phyloP scores from a whole-genome alignment of 2,113 vertebrate genomes.

The Perca flavescens region DNA sequence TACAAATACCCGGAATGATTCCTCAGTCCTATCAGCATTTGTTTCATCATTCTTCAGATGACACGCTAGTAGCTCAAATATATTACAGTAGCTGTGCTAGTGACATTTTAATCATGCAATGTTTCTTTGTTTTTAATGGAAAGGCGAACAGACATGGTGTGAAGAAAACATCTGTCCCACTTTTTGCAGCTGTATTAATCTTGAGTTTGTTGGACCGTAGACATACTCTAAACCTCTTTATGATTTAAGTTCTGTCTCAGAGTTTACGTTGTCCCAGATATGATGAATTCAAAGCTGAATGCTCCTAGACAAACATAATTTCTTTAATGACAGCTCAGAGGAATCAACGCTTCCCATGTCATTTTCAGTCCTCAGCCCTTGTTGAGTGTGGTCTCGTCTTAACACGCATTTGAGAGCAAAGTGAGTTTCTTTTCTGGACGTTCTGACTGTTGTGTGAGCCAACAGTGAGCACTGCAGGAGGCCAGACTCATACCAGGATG shows the following conservation, averaged over 20 bases:
- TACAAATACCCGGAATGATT: background rate
- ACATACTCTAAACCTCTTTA: background rate
- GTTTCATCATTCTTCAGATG: background rate
- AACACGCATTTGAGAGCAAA: background rate
- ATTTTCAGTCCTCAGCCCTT: background rate
- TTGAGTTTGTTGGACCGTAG: background rate
- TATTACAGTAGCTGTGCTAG: background rate
- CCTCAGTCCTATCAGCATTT: background rate
- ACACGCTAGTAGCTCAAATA: background rate
- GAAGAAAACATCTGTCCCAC: conserved; percentile 2
- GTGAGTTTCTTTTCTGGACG: background rate
- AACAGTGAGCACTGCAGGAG: background rate
- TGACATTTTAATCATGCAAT: conserved; percentile 1
- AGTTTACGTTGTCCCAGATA: background rate
- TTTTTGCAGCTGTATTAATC: background rate
- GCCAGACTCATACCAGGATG: conserved; percentile 20
- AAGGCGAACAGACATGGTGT: background rate
- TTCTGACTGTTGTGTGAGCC: background rate
- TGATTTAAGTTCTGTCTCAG: background rate
- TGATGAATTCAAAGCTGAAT: conserved; percentile 19
- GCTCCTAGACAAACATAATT: background rate
- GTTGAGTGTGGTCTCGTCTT: background rate
- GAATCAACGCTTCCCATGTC: background rate
- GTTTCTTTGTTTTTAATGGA: conserved; percentile 5
- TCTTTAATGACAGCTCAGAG: background rate